Conservation (phyloP, 2,888 invertebrate genomes). For the Rapana venosa region DNA sequence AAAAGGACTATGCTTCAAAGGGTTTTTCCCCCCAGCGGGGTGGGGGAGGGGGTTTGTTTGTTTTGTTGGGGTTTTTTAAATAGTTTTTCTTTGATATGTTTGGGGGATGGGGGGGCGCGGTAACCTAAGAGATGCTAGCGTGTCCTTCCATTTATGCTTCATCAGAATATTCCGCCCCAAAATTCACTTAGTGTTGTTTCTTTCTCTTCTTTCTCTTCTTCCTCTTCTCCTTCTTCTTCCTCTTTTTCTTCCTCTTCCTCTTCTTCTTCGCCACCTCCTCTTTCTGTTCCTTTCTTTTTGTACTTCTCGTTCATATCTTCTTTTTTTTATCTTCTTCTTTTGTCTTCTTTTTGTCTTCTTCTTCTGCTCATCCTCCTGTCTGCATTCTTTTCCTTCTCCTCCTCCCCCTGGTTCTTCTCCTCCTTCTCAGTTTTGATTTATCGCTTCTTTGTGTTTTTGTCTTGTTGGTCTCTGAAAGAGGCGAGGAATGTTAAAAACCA, state of each 20-base stretch:
- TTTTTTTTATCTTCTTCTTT: background rate
- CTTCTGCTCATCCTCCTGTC: slow-evolving; percentile 20
- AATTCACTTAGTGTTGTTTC: background rate
- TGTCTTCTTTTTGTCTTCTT: slow-evolving; percentile 5
- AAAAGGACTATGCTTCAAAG: too few species aligned
- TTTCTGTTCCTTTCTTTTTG: background rate
- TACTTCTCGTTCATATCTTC: background rate
- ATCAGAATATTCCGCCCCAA: too few species aligned
- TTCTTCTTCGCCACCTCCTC: background rate
- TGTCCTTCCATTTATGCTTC: too few species aligned
- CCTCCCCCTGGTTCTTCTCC: background rate
- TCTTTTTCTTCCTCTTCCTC: background rate
- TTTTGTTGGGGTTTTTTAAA: too few species aligned
- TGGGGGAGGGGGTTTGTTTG: too few species aligned
- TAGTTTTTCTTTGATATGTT: too few species aligned
- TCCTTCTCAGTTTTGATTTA: background rate
- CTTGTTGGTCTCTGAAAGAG: too few species aligned
- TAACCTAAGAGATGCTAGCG: too few species aligned
- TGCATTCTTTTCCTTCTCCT: background rate
- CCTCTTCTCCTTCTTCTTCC: background rate
- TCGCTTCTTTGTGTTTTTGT: too few species aligned
- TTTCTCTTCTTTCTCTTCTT: background rate
- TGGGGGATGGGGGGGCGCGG: too few species aligned
- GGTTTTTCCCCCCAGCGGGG: too few species aligned
- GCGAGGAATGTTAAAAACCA: too few species aligned